Evolutionary conservation across 2,113 vertebrate species (phyloP), one percentile per base, ranked within the genome.

Genomic region (Melanerpes formicivorus): DNA sequence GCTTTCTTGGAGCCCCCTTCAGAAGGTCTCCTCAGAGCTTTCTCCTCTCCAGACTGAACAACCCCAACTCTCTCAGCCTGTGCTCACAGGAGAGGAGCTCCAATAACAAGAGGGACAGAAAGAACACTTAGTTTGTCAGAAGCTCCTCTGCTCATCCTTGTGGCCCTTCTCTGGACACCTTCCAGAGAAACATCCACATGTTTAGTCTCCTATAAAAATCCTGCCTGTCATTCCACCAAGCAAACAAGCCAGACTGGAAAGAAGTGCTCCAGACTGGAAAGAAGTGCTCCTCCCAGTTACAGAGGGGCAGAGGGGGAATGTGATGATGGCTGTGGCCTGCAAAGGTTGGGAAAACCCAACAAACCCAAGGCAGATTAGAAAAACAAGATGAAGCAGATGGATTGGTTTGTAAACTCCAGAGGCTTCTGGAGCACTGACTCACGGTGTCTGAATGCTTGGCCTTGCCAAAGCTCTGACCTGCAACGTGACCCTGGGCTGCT

Each of bases 361-460:
- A 69, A 42, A 58, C 50, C 23, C 23, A 64, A 71, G 40, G 63
- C 64, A 69, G 72, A 87, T 22, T 34, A 10, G 29, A 50, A 14
- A 59, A 59, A 17, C 8, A 58, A 80, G 67, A 26, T 2, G 11
- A 46, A 76, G 23, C 6, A 25, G 82, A 80, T 86, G 42, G 58
- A n/a, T 55, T 89, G 67, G 59, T 86, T 93, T 84, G 30, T 65
- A 75, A 90, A 83, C 1, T 27, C 50, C n/a, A 56, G 2, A 79
- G 85, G 30, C 90, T 91, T 58, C 86, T 95, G 76, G 83, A 94
- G 85, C 76, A 58, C 95, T 95, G 95, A 87, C 92, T 95, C 88
- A 91, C 1, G 19, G 11, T 65, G 65, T 58, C 59, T 95, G 92
- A 95, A 93, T 86, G 93, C 19, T 42, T 58, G 86, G 80, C 29